Conservation (phyloP, 1,140 invertebrate species). For the Melitaea cinxia region DNA sequence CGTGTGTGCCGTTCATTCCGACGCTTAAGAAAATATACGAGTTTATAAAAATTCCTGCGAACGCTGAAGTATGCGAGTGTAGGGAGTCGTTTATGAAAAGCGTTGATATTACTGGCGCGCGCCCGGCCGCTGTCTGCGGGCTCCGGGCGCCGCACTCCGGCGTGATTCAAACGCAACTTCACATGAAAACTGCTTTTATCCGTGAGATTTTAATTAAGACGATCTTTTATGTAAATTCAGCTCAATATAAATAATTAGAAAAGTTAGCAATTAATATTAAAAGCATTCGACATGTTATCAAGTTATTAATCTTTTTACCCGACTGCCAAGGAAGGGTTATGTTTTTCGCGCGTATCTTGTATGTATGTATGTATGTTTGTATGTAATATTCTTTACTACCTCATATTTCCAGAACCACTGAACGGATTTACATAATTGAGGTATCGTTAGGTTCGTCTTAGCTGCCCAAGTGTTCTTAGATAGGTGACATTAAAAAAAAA, state of each 20-base stretch:
- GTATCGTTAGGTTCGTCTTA: too few species aligned
- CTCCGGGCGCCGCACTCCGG: not conserved
- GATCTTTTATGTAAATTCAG: not conserved
- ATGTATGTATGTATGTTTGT: too few species aligned
- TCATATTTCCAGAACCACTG: too few species aligned
- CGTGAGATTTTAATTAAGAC: conserved; percentile 5
- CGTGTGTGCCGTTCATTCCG: not conserved
- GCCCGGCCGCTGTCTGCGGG: not conserved
- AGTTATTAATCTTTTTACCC: too few species aligned
- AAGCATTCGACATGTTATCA: too few species aligned
- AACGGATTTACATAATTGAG: too few species aligned
- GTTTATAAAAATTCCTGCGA: conserved; percentile 6
- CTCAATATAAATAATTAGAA: not conserved
- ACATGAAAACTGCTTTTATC: not conserved
- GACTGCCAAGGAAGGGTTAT: too few species aligned
- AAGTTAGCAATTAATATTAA: too few species aligned
- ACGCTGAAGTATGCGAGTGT: not conserved
- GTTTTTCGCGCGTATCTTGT: too few species aligned
- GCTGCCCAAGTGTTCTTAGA: too few species aligned
- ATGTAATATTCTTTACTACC: too few species aligned
- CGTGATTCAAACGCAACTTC: not conserved
- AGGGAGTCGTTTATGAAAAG: conserved; percentile 5
- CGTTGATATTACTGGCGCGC: not conserved
- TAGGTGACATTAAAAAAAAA: too few species aligned
- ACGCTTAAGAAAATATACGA: conserved; percentile 9